Percentiles rank a stretch among this genome's conserved stretches.
phyloP scores from a whole-genome alignment of 2,888 invertebrate species.

The Amphimallon solstitiale region DNA sequence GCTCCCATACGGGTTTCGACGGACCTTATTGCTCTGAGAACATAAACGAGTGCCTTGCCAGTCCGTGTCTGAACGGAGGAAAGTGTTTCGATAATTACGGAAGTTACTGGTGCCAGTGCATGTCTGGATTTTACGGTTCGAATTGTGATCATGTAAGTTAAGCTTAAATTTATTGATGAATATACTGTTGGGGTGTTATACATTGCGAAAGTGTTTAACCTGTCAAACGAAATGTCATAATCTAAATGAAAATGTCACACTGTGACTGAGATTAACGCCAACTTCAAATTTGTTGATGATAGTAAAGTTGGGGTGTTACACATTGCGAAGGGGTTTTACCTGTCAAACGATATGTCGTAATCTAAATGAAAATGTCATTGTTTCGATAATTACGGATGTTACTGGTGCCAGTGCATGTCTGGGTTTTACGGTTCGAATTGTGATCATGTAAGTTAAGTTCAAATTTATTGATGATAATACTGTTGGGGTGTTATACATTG shows the following conservation, averaged over 20 bases:
- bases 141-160: slow-evolving; percentile 75
- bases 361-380: too few relatives aligned
- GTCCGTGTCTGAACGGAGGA: slow-evolving; percentile 79
- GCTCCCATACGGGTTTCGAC: slow-evolving; percentile 78
- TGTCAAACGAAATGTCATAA: too few relatives aligned
- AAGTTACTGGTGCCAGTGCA: slow-evolving; percentile 81
- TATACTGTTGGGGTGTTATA: neutral
- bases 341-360: too few relatives aligned
- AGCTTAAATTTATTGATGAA: neutral
- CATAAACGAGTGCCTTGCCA: slow-evolving; percentile 80
- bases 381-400: slow-evolving; percentile 85
- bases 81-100: slow-evolving; percentile 87
- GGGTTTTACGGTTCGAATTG: slow-evolving; percentile 86
- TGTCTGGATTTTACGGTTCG: slow-evolving; percentile 80
- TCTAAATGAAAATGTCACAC: too few relatives aligned
- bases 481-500: too few relatives aligned
- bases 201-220: too few relatives aligned
- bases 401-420: slow-evolving; percentile 78
- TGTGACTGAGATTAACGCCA: too few relatives aligned
- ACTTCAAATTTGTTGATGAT: too few relatives aligned
- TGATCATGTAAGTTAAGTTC: slow-evolving; percentile 67
- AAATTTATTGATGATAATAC: neutral
- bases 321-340: too few relatives aligned
- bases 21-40: slow-evolving; percentile 80
- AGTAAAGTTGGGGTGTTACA: too few relatives aligned